Conservation (phyloP, 2,113 vertebrate species). For the Oreochromis aureus region DNA sequence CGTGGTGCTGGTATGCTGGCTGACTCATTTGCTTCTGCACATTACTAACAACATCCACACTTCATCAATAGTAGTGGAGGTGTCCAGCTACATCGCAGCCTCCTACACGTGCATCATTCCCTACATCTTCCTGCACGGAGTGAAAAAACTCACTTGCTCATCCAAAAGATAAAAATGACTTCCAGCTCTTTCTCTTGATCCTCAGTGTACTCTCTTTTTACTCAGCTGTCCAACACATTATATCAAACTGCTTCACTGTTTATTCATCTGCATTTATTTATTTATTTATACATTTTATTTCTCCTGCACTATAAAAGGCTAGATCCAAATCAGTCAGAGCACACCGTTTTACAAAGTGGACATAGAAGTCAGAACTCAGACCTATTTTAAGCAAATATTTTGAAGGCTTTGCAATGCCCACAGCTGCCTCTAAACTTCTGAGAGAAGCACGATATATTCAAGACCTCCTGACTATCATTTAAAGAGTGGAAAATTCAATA, state of each 20-base stretch:
- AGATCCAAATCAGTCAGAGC: not conserved
- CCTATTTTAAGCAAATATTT: not conserved
- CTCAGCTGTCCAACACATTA: not conserved
- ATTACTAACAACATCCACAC: slow-evolving; percentile 60
- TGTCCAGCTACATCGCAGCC: slow-evolving; percentile 65
- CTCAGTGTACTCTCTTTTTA: not conserved
- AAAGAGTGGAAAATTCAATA: not conserved
- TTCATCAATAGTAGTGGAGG: slow-evolving; percentile 49
- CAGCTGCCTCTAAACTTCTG: not conserved
- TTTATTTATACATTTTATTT: not conserved
- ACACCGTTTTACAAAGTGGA: not conserved
- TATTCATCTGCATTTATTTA: not conserved
- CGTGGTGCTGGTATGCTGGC: slow-evolving; percentile 72
- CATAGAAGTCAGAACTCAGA: not conserved
- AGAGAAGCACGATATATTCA: not conserved
- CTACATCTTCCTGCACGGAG: slow-evolving; percentile 69
- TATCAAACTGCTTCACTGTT: not conserved
- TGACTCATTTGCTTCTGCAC: slow-evolving; percentile 65
- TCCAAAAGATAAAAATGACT: slow-evolving; percentile 29
- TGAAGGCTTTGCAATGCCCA: not conserved
- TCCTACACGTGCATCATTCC: slow-evolving; percentile 72
- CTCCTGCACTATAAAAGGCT: not conserved
- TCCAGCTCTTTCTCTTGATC: not conserved
- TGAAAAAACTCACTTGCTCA: slow-evolving; percentile 63
- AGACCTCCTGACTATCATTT: not conserved